phyloP scores from a whole-genome alignment of 37 sponge, comb jelly and placozoan genomes.

The Axinella damicornis region DNA sequence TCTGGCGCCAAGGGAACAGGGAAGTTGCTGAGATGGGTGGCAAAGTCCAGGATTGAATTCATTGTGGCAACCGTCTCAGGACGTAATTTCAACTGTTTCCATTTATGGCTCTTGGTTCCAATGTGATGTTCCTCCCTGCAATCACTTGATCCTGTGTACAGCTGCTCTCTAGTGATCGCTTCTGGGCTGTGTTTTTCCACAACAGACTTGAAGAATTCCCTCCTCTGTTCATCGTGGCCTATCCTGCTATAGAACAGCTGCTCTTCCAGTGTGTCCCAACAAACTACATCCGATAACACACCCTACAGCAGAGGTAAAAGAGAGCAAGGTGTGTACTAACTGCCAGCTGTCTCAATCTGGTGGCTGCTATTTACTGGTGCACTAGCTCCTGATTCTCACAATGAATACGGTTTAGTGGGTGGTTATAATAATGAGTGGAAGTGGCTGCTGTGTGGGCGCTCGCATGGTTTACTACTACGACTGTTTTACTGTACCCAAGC shows the following conservation, averaged over 20 bases:
- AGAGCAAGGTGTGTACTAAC: too few relatives aligned
- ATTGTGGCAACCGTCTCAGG: constrained; percentile 37
- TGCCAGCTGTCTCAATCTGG: too few relatives aligned
- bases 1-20: constrained; percentile 47
- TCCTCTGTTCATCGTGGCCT: constrained; percentile 23
- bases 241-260: constrained; percentile 49
- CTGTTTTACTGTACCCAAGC: too few relatives aligned
- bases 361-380: too few relatives aligned
- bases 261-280: constrained; percentile 72
- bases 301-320: constrained; percentile 70
- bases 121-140: too few relatives aligned
- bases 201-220: constrained; percentile 6
- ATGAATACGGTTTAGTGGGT: too few relatives aligned
- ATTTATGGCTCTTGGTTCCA: neutral
- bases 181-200: neutral
- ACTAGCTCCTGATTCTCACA: too few relatives aligned
- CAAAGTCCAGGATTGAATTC: constrained; percentile 55
- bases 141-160: too few relatives aligned
- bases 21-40: constrained; percentile 72
- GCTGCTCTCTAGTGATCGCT: too few relatives aligned
- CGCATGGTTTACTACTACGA: too few relatives aligned
- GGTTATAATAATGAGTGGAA: too few relatives aligned
- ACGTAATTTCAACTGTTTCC: neutral
- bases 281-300: constrained; percentile 48
- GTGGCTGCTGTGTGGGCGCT: too few relatives aligned